These are phyloP conservation scores for Lasioglossum morio DNA, from an alignment of 2,888 invertebrate genomes.

Conservation along the genomic window DNA sequence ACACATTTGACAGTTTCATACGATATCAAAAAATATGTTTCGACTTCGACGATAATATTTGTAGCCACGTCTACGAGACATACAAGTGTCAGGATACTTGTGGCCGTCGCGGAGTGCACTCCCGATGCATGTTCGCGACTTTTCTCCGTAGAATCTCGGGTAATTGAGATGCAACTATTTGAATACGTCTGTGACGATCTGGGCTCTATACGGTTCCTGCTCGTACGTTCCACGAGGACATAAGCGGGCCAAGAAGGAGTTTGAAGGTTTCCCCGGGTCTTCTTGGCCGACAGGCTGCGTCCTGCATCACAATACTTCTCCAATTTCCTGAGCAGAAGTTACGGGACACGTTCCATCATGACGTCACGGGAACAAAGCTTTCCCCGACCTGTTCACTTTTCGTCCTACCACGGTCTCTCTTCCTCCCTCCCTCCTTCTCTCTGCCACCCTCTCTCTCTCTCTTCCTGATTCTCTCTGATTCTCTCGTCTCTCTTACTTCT, in stretches of 20 bases:
- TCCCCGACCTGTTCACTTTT: conserved; percentile 66
- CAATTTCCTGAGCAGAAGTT: conserved; percentile 78
- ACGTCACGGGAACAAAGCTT: conserved; percentile 77
- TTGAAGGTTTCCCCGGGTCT: conserved; percentile 69
- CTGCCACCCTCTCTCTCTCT: neutral
- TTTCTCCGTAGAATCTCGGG: neutral
- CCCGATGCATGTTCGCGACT: neutral
- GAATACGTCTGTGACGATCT: conserved; percentile 30
- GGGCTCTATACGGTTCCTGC: conserved; percentile 3
- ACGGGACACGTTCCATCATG: conserved; percentile 78
- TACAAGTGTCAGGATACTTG: neutral
- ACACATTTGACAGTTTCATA: too few species aligned
- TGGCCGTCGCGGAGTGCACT: neutral
- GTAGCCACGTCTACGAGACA: neutral
- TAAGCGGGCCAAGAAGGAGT: conserved; percentile 60
- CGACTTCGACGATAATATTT: neutral
- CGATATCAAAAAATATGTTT: neutral
- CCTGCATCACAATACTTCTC: conserved; percentile 79
- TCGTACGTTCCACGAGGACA: conserved; percentile 55
- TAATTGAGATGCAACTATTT: conserved; percentile 28
- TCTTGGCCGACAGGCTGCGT: conserved; percentile 73
- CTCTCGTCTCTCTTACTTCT: neutral
- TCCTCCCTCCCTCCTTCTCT: neutral
- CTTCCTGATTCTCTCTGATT: neutral
- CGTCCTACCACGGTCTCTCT: conserved; percentile 51